phyloP scores from a whole-genome alignment of 2,113 vertebrate genomes.

The Oxyruncus cristatus region DNA sequence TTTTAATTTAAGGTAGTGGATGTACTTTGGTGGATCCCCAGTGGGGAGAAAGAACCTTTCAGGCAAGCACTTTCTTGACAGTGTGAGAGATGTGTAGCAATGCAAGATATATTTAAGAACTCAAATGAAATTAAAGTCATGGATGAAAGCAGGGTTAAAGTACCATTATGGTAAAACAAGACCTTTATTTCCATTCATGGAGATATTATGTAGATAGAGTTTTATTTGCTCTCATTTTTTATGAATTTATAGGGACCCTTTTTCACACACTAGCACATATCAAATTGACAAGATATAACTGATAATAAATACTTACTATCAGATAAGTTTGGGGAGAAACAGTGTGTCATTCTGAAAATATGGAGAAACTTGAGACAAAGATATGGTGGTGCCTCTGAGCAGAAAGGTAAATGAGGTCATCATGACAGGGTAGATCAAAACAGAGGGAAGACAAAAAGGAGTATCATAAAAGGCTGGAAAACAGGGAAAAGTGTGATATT shows the following conservation, averaged over 20 bases:
- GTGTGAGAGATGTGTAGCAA: background rate
- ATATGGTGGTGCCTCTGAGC: background rate
- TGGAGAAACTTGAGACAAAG: background rate
- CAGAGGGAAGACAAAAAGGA: background rate
- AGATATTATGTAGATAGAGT: background rate
- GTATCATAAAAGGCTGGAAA: background rate
- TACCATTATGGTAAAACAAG: background rate
- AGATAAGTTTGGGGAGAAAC: background rate
- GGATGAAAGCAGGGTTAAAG: background rate
- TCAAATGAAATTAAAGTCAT: background rate
- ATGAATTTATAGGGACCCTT: background rate
- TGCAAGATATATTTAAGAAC: background rate
- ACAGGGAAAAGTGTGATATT: background rate
- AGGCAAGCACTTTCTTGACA: background rate
- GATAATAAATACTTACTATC: background rate
- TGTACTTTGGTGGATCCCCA: background rate
- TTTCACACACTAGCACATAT: background rate
- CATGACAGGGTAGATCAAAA: background rate
- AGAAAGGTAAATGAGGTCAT: background rate
- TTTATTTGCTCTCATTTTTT: background rate
- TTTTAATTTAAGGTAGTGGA: constrained; percentile 14
- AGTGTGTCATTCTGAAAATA: background rate
- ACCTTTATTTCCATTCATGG: background rate
- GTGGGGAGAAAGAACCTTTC: background rate
- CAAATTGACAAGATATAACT: background rate